Percentiles rank a stretch among this genome's conserved stretches.
These are phyloP conservation scores for Neofelis nebulosa DNA, from an alignment of 2,113 vertebrate genomes.

Conservation along the genomic window DNA sequence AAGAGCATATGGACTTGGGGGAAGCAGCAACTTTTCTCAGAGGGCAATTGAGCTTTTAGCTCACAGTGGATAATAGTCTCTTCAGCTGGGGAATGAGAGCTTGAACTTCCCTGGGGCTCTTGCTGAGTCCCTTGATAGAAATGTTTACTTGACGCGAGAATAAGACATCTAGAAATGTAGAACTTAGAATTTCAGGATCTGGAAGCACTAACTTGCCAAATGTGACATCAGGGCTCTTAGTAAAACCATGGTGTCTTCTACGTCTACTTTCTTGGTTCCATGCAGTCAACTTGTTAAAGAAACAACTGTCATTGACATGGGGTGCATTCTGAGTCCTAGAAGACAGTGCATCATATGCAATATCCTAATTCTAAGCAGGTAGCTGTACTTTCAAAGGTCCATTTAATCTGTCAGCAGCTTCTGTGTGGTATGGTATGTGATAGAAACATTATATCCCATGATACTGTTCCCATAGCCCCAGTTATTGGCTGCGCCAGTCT, in stretches of 20 bases:
- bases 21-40: background rate
- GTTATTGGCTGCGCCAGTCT: background rate
- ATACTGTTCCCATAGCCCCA: background rate
- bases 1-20: background rate
- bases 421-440: background rate
- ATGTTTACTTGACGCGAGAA: background rate
- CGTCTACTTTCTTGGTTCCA: background rate
- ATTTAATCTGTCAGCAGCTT: background rate
- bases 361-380: background rate
- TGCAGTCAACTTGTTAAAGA: background rate
- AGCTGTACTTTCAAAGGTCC: background rate
- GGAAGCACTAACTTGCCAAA: background rate
- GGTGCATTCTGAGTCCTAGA: background rate
- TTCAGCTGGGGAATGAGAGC: background rate
- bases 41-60: background rate
- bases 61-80: background rate
- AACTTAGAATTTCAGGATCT: background rate
- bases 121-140: background rate
- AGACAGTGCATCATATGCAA: background rate
- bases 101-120: background rate
- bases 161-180: background rate
- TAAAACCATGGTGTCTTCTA: background rate
- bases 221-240: background rate
- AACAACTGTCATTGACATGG: background rate
- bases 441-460: background rate